phyloP scores from a whole-genome alignment of 2,797 vertebrate genomes.

The Acestrorhynchus altus region DNA sequence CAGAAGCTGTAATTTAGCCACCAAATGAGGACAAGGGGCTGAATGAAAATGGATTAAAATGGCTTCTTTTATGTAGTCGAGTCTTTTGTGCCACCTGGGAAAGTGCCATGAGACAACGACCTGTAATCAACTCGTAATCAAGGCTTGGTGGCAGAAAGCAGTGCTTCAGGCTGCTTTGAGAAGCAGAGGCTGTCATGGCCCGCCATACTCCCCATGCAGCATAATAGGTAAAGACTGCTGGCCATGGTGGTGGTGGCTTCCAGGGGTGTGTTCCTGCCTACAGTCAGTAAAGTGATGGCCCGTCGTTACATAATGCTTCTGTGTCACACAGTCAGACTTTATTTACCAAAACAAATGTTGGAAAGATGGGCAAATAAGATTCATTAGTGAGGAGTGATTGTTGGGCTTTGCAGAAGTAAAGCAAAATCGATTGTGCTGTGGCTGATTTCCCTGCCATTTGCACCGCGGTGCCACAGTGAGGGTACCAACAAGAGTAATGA shows the following conservation, averaged over 20 bases:
- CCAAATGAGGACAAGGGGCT: conserved; percentile 37
- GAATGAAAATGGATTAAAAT: conserved; percentile 59
- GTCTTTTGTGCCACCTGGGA: conserved; percentile 46
- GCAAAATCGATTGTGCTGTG: background rate
- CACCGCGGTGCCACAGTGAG: conserved; percentile 38
- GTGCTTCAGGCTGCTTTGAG: conserved; percentile 15
- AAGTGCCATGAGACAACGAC: conserved; percentile 46
- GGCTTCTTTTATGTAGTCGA: conserved; percentile 50
- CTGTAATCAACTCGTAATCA: conserved; percentile 59
- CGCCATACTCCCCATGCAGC: conserved; percentile 32
- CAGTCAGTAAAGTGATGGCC: conserved; percentile 12
- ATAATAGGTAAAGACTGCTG: conserved; percentile 26
- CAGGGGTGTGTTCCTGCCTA: background rate
- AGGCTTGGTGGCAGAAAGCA: conserved; percentile 39
- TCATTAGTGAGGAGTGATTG: conserved; percentile 15
- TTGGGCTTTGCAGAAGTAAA: conserved; percentile 21
- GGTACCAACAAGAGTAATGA: conserved; percentile 52
- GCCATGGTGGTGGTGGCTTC: background rate
- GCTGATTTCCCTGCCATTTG: conserved; percentile 28
- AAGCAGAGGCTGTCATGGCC: conserved; percentile 37
- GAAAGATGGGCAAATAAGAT: conserved; percentile 32
- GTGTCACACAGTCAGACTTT: background rate
- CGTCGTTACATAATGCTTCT: background rate
- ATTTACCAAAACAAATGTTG: background rate
- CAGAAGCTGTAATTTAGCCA: conserved; percentile 53